Conservation (phyloP, 1,140 invertebrate species). For the Campoletis sonorensis region DNA sequence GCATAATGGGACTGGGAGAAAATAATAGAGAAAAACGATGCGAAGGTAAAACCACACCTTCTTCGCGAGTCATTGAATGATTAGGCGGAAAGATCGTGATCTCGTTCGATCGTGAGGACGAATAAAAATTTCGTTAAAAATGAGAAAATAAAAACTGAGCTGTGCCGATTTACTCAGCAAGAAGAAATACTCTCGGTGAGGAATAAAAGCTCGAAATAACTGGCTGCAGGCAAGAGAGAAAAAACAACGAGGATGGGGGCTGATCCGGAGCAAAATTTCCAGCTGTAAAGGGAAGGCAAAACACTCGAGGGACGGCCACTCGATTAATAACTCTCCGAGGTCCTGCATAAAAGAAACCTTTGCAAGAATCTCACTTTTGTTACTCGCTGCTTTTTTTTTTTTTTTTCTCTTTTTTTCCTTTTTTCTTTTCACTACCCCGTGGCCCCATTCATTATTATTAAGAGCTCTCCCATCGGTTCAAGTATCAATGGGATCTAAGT, state of each 20-base stretch:
- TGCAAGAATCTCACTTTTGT: background rate
- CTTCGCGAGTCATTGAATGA: slow-evolving; percentile 54
- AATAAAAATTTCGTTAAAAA: background rate
- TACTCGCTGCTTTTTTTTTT: background rate
- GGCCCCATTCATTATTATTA: slow-evolving; percentile 15
- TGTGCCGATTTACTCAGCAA: no score
- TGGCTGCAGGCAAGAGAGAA: no score
- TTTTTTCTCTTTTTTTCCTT: slow-evolving; percentile 21
- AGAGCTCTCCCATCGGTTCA: background rate
- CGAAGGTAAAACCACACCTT: slow-evolving; percentile 14
- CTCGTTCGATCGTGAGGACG: background rate
- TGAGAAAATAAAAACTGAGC: background rate
- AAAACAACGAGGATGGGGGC: background rate
- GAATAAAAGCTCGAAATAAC: background rate
- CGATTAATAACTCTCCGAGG: slow-evolving; percentile 39
- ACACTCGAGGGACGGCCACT: background rate
- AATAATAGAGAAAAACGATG: background rate
- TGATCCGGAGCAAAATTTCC: slow-evolving; percentile 29
- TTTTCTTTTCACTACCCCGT: background rate
- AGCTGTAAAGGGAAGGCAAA: background rate
- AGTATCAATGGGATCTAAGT: slow-evolving; percentile 14
- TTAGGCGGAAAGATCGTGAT: slow-evolving; percentile 45
- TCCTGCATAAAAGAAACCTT: background rate
- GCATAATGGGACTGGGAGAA: slow-evolving; percentile 27
- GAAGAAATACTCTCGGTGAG: background rate